These are phyloP conservation scores for Zelostemma sp. DNA, from an alignment of 1,140 invertebrate genomes.

Conservation along the genomic window DNA sequence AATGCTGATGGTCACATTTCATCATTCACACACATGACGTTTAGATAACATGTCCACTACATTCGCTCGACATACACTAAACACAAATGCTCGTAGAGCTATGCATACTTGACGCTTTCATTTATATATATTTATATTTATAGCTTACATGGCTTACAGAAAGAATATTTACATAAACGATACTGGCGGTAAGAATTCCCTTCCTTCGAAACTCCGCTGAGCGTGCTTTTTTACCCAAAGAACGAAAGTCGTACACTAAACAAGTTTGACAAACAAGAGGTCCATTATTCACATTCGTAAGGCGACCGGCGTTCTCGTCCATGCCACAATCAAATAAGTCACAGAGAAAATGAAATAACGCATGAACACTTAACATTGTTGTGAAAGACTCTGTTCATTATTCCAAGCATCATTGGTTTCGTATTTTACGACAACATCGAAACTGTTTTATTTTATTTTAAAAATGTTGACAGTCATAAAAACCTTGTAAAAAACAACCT, in stretches of 20 bases:
- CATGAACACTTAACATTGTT: slow-evolving; percentile 6
- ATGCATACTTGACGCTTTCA: slow-evolving; percentile 31
- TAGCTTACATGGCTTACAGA: slow-evolving; percentile 30
- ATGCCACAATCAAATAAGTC: slow-evolving; percentile 18
- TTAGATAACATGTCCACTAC: slow-evolving; percentile 8
- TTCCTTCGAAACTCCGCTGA: slow-evolving; percentile 7
- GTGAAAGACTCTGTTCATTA: slow-evolving; percentile 24
- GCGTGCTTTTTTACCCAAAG: not conserved
- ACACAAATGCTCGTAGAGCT: slow-evolving; percentile 30
- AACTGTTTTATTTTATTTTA: not conserved
- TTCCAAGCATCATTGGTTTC: slow-evolving; percentile 13
- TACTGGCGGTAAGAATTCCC: slow-evolving; percentile 40
- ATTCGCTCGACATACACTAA: slow-evolving; percentile 25
- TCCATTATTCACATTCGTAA: slow-evolving; percentile 12
- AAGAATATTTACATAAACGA: slow-evolving; percentile 44
- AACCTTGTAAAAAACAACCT: too few relatives aligned
- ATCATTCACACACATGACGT: slow-evolving; percentile 11
- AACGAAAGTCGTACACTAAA: slow-evolving; percentile 16
- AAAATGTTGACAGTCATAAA: too few relatives aligned
- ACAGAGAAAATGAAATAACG: slow-evolving; percentile 17
- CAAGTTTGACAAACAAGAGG: slow-evolving; percentile 11
- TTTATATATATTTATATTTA: too few relatives aligned
- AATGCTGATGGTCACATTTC: slow-evolving; percentile 10
- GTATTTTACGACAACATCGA: too few relatives aligned
- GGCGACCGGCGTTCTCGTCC: slow-evolving; percentile 3